phyloP scores from a whole-genome alignment of 2,797 vertebrate genomes.

The Myiotriccus ornatus region DNA sequence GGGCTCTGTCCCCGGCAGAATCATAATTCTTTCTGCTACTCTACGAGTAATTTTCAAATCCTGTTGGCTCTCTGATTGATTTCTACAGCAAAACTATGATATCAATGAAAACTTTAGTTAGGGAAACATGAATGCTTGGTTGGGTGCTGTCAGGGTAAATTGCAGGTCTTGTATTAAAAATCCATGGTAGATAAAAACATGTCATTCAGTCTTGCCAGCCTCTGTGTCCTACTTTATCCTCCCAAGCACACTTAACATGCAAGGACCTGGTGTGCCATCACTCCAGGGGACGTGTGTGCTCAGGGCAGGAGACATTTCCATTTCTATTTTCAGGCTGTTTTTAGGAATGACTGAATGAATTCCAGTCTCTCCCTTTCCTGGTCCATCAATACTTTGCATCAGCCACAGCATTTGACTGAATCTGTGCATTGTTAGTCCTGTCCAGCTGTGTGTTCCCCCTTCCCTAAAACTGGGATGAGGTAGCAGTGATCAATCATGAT shows the following conservation, averaged over 20 bases:
- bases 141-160: not conserved
- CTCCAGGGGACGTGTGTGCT: not conserved
- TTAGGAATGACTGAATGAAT: not conserved
- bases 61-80: not conserved
- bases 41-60: not conserved
- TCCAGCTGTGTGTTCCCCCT: not conserved
- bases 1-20: not conserved
- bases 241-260: not conserved
- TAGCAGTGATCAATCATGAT: not conserved
- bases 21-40: not conserved
- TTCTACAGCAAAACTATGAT: not conserved
- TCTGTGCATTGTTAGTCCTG: not conserved
- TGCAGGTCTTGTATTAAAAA: not conserved
- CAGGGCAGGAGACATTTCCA: not conserved
- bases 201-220: not conserved
- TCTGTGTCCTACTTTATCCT: not conserved
- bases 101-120: not conserved
- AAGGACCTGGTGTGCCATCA: not conserved
- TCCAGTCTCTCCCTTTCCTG: not conserved
- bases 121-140: not conserved
- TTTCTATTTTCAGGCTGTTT: slow-evolving; percentile 16
- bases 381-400: not conserved
- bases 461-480: not conserved
- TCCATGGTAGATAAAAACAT: not conserved
- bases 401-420: not conserved